Base-by-base conservation (phyloP, 2,888 invertebrate genomes). In the Machimus rusticus region DNA sequence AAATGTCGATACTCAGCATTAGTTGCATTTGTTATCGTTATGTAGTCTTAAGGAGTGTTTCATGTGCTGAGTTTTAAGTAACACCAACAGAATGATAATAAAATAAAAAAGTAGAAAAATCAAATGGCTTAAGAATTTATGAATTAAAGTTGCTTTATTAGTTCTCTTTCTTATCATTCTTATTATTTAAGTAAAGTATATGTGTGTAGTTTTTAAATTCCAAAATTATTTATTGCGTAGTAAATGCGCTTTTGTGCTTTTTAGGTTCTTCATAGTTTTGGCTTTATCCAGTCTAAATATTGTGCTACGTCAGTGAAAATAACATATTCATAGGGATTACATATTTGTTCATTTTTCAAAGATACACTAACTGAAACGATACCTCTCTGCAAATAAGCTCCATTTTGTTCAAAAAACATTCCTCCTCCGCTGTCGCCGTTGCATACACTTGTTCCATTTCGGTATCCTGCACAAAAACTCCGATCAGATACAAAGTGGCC, bases 371-470 rank as follows among this genome's bases (percentile, higher is more conserved):
- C 34, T 0, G 89, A 89, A 2, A 89, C 89, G 28, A 89, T 84
- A 2, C 89, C 89, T 14, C 89, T 82, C 2, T 89, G 46, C 31
- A 57, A 39, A 66, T 77, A 89, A 12, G 31, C 43, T 37, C 43
- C 81, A 57, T 88, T 66, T 9, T 77, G 6, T 77, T 88, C 78
- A 3, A 94, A 91, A 31, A 92, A 89, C 88, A 93, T 92, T 0
- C 93, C 94, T 66, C 94, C 93, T 0, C 94, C 94, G 79, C 94
- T 94, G 89, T 94, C 94, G 0, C 94, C 94, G 55, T 93, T 93
- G 89, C 94, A 94, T 2, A 93, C 93, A 86, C 93, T 93, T 4
- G 92, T 93, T 46, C 89, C 89, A 86, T 89, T 89, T 74, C 88
- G 34, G 76, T 76, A 88, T 16, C 89, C 89, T 1, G 88, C 89